Percentiles rank a stretch among this genome's conserved stretches.
These are phyloP conservation scores for Notiomystis cincta DNA, from an alignment of 2,113 vertebrate species.

Conservation along the genomic window DNA sequence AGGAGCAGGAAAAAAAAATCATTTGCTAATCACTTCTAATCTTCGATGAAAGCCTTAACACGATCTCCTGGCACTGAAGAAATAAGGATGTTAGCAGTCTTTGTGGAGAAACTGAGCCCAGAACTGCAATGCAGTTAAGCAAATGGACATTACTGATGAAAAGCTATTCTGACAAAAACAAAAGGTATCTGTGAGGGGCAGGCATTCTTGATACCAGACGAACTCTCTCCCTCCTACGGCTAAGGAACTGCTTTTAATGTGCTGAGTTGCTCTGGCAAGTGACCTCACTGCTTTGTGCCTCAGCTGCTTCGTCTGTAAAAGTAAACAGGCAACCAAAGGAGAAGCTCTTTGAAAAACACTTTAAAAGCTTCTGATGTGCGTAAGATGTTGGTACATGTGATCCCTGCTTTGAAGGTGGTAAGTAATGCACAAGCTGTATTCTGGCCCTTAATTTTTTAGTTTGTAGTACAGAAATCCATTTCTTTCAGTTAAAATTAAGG, in stretches of 20 bases:
- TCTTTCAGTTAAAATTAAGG: conserved; percentile 1
- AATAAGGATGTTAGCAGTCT: not conserved
- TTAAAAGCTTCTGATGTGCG: not conserved
- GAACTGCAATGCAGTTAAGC: not conserved
- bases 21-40: not conserved
- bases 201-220: not conserved
- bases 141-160: not conserved
- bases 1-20: not conserved
- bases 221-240: not conserved
- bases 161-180: not conserved
- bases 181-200: not conserved
- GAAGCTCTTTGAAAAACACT: not conserved
- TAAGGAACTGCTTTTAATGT: not conserved
- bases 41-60: not conserved
- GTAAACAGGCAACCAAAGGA: not conserved
- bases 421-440: not conserved
- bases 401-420: not conserved
- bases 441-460: not conserved
- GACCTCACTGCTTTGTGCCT: not conserved
- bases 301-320: not conserved
- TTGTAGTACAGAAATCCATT: not conserved
- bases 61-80: conserved; percentile 2
- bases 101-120: not conserved
- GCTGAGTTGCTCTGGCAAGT: not conserved
- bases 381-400: not conserved